Percentiles rank a stretch among this genome's conserved stretches.
Conservation (phyloP, 2,888 invertebrate genomes). For the Steinernema scapterisci region DNA sequence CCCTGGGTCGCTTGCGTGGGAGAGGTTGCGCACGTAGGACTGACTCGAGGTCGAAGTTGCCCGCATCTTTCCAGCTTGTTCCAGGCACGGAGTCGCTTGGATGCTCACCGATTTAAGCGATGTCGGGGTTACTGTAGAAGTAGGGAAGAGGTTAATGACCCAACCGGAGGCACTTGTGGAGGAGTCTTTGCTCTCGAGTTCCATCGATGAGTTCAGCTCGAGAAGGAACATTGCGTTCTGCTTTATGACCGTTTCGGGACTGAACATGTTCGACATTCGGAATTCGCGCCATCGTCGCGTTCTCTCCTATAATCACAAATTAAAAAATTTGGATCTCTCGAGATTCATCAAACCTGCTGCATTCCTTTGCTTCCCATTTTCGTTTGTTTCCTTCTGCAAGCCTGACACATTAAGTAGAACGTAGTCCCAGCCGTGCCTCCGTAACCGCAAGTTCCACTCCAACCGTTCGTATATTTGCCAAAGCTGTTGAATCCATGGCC, state of each 20-base stretch:
- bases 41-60: constrained; percentile 4
- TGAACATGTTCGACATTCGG: constrained; percentile 36
- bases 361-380: constrained; percentile 65
- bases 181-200: constrained; percentile 43
- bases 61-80: neutral
- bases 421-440: constrained; percentile 79
- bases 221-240: constrained; percentile 92
- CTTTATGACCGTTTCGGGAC: constrained; percentile 74
- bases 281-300: constrained; percentile 57
- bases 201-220: constrained; percentile 73
- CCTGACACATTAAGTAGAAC: constrained; percentile 84
- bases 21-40: constrained; percentile 20
- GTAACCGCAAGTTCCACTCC: constrained; percentile 87
- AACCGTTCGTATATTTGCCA: constrained; percentile 84
- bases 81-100: neutral
- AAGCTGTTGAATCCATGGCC: constrained; percentile 90
- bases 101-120: constrained; percentile 32
- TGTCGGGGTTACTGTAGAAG: constrained; percentile 36
- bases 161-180: constrained; percentile 72
- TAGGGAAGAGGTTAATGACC: constrained; percentile 68
- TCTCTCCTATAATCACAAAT: constrained; percentile 41
- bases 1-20: constrained; percentile 32
- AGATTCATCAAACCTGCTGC: constrained; percentile 61
- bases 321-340: constrained; percentile 51
- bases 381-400: constrained; percentile 81